Conservation (phyloP, 2,113 vertebrate genomes). For the Xenopus laevis region DNA sequence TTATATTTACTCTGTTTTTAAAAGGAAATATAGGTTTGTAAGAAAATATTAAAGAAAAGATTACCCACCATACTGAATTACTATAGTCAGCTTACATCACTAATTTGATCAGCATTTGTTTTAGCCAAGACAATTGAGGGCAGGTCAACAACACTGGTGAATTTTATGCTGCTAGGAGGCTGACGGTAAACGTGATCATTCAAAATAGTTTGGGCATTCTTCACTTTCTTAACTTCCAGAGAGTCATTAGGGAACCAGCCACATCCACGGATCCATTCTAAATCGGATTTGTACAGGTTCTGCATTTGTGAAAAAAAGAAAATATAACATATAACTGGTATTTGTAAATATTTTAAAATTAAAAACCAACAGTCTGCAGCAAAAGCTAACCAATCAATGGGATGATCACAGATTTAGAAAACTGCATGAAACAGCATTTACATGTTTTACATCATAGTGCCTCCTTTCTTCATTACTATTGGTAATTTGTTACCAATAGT, state of each 20-base stretch:
- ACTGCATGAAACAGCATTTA: too few relatives aligned
- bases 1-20: slow-evolving; percentile 81
- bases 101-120: slow-evolving; percentile 80
- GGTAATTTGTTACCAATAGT: too few relatives aligned
- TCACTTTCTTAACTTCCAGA: slow-evolving; percentile 78
- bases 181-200: slow-evolving; percentile 86
- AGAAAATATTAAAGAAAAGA: too few relatives aligned
- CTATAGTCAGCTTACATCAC: slow-evolving; percentile 66
- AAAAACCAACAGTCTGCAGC: too few relatives aligned
- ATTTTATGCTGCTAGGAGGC: slow-evolving; percentile 76
- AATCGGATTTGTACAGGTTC: slow-evolving; percentile 75
- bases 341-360: too few relatives aligned
- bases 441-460: too few relatives aligned
- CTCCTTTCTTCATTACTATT: too few relatives aligned
- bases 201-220: slow-evolving; percentile 79
- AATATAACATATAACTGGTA: too few relatives aligned
- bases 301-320: neutral
- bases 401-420: too few relatives aligned
- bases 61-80: too few relatives aligned
- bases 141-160: slow-evolving; percentile 81
- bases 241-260: slow-evolving; percentile 87
- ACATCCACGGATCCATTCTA: slow-evolving; percentile 91
- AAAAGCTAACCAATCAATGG: too few relatives aligned
- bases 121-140: slow-evolving; percentile 83
- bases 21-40: slow-evolving; percentile 25